Evolutionary conservation across 2,888 invertebrate genomes (phyloP), one percentile per base, ranked within the genome.

Genomic region (Noctua janthe): DNA sequence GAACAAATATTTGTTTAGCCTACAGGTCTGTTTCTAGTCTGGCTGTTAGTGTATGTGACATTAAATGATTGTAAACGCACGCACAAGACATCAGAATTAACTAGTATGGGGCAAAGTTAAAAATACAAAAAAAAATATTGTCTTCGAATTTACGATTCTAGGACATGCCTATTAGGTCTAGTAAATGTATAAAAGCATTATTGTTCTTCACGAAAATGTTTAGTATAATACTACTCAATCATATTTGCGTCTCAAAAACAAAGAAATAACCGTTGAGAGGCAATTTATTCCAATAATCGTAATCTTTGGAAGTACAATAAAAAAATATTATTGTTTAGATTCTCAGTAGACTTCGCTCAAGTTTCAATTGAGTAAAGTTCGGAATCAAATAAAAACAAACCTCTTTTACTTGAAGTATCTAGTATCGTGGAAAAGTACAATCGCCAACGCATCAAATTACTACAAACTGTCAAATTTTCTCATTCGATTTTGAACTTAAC

Each of bases 281-380:
- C 54, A 85, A 71, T 83, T 74, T 85, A 43, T 81, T 71, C 39
- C 47, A 72, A 64, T 73, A 70, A 71, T 49, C 72, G 70, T 74
- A 76, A 86, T 77, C 70, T 70, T 71, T 69, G n/a, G 11, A 62
- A 82, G 54, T 56, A 56, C 67, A 54, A 74, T 86, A 47, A 62
- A 82, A 76, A 77, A 43, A 82, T 82, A 78, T 78, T 82, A 72
- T 82, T 84, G 29, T 85, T 71, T 39, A 39, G 39, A 72, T 72
- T 72, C 83, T 77, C 67, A n/a, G 69, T 35, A 78, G 51, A 39
- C 43, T 11, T 51, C 13, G 23, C 70, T 74, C 62, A 74, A 78
- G 79, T 86, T 86, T 83, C 69, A 62, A 49, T 83, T 78, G 69
- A 62, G 11, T 8, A 70, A 75, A 76, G 62, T 84, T 83, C 13